A percentile compares a stretch with the other conserved stretches of the same genome.
Conservation (phyloP, 2,797 vertebrate species). For the Characodon lateralis region DNA sequence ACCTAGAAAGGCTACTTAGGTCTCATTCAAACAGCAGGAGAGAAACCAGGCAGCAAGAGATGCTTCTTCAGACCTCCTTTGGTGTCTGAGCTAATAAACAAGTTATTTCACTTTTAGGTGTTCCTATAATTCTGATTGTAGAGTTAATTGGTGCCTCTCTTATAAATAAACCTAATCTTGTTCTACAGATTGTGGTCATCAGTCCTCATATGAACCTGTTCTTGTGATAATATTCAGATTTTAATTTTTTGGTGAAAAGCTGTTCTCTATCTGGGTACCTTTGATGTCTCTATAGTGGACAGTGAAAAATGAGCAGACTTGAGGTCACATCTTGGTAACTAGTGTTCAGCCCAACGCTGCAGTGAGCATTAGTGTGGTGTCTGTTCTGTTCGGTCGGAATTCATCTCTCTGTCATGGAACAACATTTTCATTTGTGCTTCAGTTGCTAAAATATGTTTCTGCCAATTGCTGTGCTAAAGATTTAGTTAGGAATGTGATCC, state of each 20-base stretch:
- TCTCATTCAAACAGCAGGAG: not conserved
- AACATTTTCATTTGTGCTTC: conserved; percentile 19
- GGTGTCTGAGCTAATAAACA: not conserved
- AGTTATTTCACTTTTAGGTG: not conserved
- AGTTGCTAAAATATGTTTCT: conserved; percentile 32
- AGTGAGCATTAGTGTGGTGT: not conserved
- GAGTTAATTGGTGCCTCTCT: not conserved
- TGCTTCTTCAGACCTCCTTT: not conserved
- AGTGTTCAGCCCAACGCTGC: not conserved
- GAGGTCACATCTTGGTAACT: conserved; percentile 20
- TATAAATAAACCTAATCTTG: not conserved
- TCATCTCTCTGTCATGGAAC: not conserved
- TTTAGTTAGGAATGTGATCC: conserved; percentile 58
- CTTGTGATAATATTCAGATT: not conserved
- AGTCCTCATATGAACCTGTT: not conserved
- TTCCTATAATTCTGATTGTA: not conserved
- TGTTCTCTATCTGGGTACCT: not conserved
- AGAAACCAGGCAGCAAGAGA: not conserved
- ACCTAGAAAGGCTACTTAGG: not conserved
- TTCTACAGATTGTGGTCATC: not conserved
- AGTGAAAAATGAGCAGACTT: conserved; percentile 21
- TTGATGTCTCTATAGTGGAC: not conserved
- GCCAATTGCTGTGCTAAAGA: conserved; percentile 1
- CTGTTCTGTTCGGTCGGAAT: conserved; percentile 14
- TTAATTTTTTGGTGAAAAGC: not conserved